phyloP scores from a whole-genome alignment of 2,888 invertebrate species.

The Marasmarcha lunaedactyla region DNA sequence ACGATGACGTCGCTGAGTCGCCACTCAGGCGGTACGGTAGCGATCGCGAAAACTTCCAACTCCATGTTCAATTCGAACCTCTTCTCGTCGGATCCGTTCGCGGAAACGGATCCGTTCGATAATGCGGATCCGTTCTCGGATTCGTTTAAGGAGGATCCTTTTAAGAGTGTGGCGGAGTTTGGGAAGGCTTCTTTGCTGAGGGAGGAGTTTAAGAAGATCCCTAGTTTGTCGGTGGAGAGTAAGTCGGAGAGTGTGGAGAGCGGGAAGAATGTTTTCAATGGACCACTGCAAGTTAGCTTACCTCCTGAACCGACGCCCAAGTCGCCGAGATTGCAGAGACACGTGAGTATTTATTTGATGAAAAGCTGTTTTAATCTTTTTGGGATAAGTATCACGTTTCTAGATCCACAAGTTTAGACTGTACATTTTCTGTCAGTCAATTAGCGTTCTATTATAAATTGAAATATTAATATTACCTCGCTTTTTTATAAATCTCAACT shows the following conservation, averaged over 20 bases:
- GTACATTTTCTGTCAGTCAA: too few species aligned
- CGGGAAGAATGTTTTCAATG: slow-evolving; percentile 66
- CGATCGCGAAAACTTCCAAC: slow-evolving; percentile 42
- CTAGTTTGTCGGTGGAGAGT: slow-evolving; percentile 21
- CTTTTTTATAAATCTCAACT: too few species aligned
- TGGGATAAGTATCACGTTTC: too few species aligned
- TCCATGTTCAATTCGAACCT: slow-evolving; percentile 28
- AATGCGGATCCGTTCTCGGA: slow-evolving; percentile 76
- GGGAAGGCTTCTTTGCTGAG: slow-evolving; percentile 32
- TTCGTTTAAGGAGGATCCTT: slow-evolving; percentile 72
- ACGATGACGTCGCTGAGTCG: slow-evolving; percentile 58
- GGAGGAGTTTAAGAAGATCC: slow-evolving; percentile 32
- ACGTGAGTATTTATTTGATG: slow-evolving; percentile 27
- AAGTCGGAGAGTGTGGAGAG: slow-evolving; percentile 24
- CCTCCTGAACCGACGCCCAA: slow-evolving; percentile 72
- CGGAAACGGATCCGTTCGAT: slow-evolving; percentile 80
- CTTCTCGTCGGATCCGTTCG: slow-evolving; percentile 72
- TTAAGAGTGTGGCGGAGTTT: slow-evolving; percentile 56
- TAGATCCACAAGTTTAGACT: too few species aligned
- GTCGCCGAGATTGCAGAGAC: slow-evolving; percentile 52
- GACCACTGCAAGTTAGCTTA: slow-evolving; percentile 76
- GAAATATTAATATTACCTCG: too few species aligned
- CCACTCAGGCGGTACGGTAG: slow-evolving; percentile 61
- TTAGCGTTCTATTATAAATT: too few species aligned
- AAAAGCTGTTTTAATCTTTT: too few species aligned